These are phyloP conservation scores for Reinhardtius hippoglossoides DNA, from an alignment of 2,113 vertebrate species.

Conservation along the genomic window DNA sequence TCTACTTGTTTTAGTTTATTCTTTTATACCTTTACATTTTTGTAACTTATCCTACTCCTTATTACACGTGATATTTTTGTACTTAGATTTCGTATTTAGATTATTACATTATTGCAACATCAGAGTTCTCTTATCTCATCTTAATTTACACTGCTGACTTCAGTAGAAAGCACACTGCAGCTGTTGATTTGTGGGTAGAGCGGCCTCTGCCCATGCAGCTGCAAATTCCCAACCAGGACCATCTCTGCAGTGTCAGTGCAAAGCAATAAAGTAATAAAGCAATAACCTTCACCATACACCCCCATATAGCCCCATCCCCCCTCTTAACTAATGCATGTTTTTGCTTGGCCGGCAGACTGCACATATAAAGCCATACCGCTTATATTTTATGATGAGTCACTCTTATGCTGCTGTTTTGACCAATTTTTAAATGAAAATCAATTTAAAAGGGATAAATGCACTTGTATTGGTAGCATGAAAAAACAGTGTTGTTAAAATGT, in stretches of 20 bases:
- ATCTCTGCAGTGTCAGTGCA: constrained; percentile 1
- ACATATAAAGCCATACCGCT: neutral
- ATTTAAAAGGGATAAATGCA: neutral
- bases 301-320: neutral
- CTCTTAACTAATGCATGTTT: neutral
- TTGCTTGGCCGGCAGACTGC: neutral
- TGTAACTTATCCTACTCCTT: too few species aligned
- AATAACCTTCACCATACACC: neutral
- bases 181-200: neutral
- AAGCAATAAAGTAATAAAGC: neutral
- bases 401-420: neutral
- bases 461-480: neutral
- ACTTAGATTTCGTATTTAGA: too few species aligned
- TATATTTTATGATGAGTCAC: neutral
- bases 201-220: neutral
- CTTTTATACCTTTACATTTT: too few species aligned
- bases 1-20: too few species aligned
- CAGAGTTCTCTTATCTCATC: neutral
- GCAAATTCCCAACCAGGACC: neutral
- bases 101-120: too few species aligned
- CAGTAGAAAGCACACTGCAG: neutral
- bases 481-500: neutral
- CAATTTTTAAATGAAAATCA: neutral
- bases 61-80: too few species aligned
- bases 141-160: neutral